Evolutionary conservation across 1,140 invertebrate species (phyloP).

Genomic region (Hyles euphorbiae): DNA sequence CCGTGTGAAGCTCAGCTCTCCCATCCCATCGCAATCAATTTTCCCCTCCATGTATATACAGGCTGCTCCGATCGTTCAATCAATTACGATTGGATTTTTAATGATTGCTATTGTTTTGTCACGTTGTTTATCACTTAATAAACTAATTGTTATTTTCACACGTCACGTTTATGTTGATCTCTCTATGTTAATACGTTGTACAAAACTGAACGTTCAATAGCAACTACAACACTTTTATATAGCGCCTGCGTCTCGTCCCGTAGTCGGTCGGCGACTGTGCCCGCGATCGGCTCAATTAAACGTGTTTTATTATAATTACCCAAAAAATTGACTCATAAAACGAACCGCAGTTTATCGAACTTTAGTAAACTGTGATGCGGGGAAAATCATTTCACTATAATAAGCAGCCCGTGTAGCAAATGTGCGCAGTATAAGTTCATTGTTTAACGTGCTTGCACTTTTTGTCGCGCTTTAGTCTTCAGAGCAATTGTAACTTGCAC

Average conservation of each 20-base stretch:
- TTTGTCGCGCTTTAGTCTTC: background rate
- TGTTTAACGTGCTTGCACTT: slow-evolving; percentile 1
- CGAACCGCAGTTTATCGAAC: too few relatives aligned
- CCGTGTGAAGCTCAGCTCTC: slow-evolving; percentile 20
- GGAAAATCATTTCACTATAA: background rate
- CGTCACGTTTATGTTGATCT: too few relatives aligned
- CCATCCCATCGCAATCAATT: slow-evolving; percentile 11
- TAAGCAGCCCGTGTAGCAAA: background rate
- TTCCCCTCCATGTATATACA: slow-evolving; percentile 21
- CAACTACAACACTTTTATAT: background rate
- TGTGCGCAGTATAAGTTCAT: slow-evolving; percentile 2
- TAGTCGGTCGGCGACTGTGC: background rate
- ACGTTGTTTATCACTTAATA: too few relatives aligned
- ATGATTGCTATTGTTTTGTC: too few relatives aligned
- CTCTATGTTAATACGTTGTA: too few relatives aligned
- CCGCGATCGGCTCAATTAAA: background rate
- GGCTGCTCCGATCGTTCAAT: slow-evolving; percentile 1
- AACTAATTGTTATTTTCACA: too few relatives aligned
- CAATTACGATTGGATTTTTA: too few relatives aligned
- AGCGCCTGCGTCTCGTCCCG: background rate
- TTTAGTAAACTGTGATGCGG: background rate
- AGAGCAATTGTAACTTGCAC: background rate
- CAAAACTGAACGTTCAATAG: too few relatives aligned
- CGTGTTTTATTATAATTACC: slow-evolving; percentile 2
- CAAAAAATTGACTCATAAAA: background rate